phyloP scores from a whole-genome alignment of 2,113 vertebrate genomes.

The Piprites chloris region DNA sequence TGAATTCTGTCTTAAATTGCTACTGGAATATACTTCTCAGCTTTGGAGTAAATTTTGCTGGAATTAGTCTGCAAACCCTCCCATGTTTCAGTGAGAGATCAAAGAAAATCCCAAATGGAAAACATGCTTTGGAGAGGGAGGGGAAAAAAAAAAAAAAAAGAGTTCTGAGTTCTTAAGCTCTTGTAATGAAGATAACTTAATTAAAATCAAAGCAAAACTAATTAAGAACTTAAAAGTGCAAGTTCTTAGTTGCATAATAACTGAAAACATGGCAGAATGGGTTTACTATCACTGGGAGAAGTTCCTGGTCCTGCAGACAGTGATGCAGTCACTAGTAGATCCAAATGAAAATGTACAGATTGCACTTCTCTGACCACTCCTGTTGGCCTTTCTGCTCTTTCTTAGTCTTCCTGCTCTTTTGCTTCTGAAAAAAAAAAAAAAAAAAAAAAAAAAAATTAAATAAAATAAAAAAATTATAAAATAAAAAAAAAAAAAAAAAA shows the following conservation, averaged over 20 bases:
- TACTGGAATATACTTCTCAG: not conserved
- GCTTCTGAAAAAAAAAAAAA: not conserved
- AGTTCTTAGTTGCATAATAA: not conserved
- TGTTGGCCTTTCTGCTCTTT: not conserved
- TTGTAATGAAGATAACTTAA: constrained; percentile 44
- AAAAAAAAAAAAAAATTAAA: not conserved
- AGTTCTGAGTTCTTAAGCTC: not conserved
- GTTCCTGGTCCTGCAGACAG: not conserved
- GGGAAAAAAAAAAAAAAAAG: rapidly evolving
- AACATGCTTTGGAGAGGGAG: not conserved
- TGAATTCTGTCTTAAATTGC: constrained; percentile 30
- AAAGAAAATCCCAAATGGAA: constrained; percentile 61
- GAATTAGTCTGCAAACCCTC: constrained; percentile 32
- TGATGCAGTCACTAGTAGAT: not conserved
- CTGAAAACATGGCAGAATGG: not conserved
- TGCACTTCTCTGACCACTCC: not conserved
- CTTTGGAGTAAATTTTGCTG: constrained; percentile 18
- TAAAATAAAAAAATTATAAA: too few species aligned
- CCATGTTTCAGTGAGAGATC: constrained; percentile 35
- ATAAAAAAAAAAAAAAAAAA: rapidly evolving
- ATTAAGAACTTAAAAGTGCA: constrained; percentile 28
- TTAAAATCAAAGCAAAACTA: constrained; percentile 60
- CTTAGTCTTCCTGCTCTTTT: not conserved
- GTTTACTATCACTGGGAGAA: not conserved
- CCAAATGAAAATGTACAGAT: not conserved